Conservation (phyloP, 1,140 invertebrate genomes). For the Zophobas morio region DNA sequence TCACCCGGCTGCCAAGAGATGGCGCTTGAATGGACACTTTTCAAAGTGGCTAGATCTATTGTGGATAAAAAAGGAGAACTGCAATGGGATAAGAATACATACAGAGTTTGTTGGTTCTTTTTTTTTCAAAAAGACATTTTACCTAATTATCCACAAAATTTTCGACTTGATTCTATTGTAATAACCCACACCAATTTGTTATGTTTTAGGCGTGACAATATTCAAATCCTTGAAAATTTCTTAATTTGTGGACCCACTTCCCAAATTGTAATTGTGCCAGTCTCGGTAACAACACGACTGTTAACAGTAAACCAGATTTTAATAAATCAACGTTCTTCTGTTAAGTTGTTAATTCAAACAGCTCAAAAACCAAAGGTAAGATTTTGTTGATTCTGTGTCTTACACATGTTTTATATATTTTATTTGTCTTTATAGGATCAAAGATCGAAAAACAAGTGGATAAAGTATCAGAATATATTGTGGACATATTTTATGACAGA, state of each 20-base stretch:
- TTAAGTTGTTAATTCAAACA: background rate
- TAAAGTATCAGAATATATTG: slow-evolving; percentile 43
- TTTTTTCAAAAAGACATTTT: too few relatives aligned
- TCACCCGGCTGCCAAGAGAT: too few relatives aligned
- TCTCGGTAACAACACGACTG: slow-evolving; percentile 31
- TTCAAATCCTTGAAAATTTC: slow-evolving; percentile 50
- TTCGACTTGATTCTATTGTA: background rate
- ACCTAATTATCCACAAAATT: background rate
- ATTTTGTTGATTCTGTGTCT: background rate
- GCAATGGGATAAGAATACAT: too few relatives aligned
- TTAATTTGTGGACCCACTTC: slow-evolving; percentile 54
- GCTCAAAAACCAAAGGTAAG: slow-evolving; percentile 13
- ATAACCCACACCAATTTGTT: background rate
- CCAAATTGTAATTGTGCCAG: slow-evolving; percentile 50
- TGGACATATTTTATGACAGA: slow-evolving; percentile 24
- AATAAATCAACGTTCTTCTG: background rate
- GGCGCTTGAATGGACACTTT: too few relatives aligned
- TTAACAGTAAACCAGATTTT: slow-evolving; percentile 1
- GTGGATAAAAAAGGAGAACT: too few relatives aligned
- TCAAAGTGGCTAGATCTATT: too few relatives aligned
- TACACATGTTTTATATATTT: background rate
- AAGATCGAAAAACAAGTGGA: slow-evolving; percentile 49
- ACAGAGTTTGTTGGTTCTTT: too few relatives aligned
- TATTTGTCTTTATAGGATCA: background rate
- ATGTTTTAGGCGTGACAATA: slow-evolving; percentile 47